Conservation (phyloP, 2,888 invertebrate genomes). For the Tridacna crocea region DNA sequence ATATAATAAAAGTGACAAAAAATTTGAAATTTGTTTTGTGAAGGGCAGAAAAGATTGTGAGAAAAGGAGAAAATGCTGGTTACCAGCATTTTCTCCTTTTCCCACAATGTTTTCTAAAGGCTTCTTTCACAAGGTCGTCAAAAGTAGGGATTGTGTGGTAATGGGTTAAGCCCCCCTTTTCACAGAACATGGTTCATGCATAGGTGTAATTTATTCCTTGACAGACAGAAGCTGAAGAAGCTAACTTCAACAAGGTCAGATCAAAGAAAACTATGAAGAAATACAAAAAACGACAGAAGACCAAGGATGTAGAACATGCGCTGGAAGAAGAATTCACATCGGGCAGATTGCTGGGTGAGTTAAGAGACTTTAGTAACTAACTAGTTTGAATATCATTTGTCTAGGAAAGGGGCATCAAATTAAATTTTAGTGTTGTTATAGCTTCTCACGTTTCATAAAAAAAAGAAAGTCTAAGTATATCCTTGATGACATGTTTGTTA, state of each 20-base stretch:
- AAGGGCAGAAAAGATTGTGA: no score
- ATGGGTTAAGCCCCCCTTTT: no score
- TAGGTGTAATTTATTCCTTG: not conserved
- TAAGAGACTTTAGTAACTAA: not conserved
- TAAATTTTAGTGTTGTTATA: not conserved
- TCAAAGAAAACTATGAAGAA: slow-evolving; percentile 96
- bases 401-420: not conserved
- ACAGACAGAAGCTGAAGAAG: slow-evolving; percentile 92
- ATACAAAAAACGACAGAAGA: slow-evolving; percentile 95
- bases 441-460: not conserved
- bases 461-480: no score
- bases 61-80: not conserved
- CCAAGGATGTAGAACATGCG: slow-evolving; percentile 95
- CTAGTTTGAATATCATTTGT: not conserved
- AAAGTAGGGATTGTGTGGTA: no score
- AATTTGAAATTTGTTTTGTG: no score
- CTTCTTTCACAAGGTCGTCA: no score
- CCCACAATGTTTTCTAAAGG: not conserved
- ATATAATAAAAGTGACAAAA: no score
- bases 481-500: no score
- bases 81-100: not conserved
- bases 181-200: no score
- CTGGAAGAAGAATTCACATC: slow-evolving; percentile 98
- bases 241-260: slow-evolving; percentile 95
- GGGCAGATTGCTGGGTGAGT: slow-evolving; percentile 95